phyloP scores from a whole-genome alignment of 2,888 invertebrate species.

The Lapara coniferarum region DNA sequence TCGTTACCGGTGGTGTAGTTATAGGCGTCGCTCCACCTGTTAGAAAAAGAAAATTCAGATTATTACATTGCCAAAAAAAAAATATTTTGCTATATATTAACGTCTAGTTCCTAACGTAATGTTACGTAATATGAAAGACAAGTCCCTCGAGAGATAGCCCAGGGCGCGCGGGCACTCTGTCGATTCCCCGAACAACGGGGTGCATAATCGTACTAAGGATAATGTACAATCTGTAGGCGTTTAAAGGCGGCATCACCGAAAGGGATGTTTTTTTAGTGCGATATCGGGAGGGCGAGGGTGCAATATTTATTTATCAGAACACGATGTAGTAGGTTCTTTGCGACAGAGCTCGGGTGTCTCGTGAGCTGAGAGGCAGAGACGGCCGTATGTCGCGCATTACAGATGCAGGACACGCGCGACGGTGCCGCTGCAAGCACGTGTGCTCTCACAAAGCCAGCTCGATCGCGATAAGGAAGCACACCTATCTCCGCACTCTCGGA shows the following conservation, averaged over 20 bases:
- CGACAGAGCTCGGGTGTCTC: conserved; percentile 64
- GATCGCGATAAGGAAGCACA: conserved; percentile 73
- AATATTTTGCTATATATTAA: conserved; percentile 39
- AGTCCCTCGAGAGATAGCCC: conserved; percentile 72
- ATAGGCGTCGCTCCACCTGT: conserved; percentile 75
- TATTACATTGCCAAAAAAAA: conserved; percentile 32
- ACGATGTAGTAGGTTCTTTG: conserved; percentile 69
- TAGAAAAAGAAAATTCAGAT: conserved; percentile 54
- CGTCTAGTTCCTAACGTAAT: conserved; percentile 47
- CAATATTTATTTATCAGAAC: conserved; percentile 82
- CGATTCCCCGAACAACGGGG: conserved; percentile 82
- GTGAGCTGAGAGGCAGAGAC: conserved; percentile 51
- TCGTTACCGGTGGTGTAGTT: conserved; percentile 63
- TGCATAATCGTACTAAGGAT: conserved; percentile 84
- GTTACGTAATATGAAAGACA: conserved; percentile 82
- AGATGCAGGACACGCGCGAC: conserved; percentile 70
- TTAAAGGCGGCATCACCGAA: conserved; percentile 82
- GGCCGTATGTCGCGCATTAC: conserved; percentile 53
- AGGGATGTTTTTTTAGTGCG: conserved; percentile 83
- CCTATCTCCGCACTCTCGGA: conserved; percentile 67
- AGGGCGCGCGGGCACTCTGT: conserved; percentile 74
- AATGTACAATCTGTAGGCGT: conserved; percentile 85
- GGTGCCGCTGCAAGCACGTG: conserved; percentile 62
- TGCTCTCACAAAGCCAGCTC: conserved; percentile 66
- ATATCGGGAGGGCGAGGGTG: conserved; percentile 82